Conservation (phyloP, 2,113 vertebrate genomes). For the Poecile atricapillus region DNA sequence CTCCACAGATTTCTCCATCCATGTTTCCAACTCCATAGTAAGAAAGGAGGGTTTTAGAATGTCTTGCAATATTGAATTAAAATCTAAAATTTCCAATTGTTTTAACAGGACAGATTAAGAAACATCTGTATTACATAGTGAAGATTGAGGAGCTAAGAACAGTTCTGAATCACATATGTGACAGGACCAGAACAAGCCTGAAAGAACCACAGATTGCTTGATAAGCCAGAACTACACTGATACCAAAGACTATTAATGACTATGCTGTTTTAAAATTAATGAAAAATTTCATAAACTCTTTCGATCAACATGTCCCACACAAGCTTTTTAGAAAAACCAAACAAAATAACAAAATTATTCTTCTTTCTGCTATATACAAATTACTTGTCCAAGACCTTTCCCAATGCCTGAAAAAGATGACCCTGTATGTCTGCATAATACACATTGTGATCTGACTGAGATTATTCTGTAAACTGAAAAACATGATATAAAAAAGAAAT, state of each 20-base stretch:
- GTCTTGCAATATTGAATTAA: not conserved
- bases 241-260: not conserved
- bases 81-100: not conserved
- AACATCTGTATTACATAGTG: not conserved
- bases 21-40: not conserved
- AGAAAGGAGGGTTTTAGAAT: not conserved
- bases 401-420: not conserved
- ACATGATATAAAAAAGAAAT: not conserved
- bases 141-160: not conserved
- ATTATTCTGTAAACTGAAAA: not conserved
- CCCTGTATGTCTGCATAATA: not conserved
- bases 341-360: not conserved
- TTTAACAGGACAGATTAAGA: not conserved
- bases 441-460: not conserved
- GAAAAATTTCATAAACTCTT: not conserved
- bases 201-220: not conserved
- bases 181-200: not conserved
- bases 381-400: not conserved
- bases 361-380: not conserved
- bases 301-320: not conserved
- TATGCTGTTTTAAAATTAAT: not conserved
- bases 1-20: not conserved
- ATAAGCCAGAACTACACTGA: not conserved
- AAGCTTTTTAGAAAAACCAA: not conserved
- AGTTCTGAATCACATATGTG: not conserved